phyloP scores from a whole-genome alignment of 2,888 invertebrate species.

The Mactromeris polynyma region DNA sequence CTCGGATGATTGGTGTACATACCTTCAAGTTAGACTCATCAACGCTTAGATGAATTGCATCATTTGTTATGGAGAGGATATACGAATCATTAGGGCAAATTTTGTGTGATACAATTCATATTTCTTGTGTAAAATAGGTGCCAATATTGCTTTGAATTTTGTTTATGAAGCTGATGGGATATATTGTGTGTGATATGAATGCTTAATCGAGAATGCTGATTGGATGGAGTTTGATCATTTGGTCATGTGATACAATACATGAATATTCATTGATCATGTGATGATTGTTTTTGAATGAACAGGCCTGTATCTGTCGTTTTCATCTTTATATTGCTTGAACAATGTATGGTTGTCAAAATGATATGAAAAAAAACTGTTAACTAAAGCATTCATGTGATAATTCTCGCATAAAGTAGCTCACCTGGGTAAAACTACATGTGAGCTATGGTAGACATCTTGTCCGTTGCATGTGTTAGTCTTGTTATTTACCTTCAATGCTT shows the following conservation, averaged over 20 bases:
- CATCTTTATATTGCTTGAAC: slow-evolving; percentile 20
- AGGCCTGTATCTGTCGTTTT: slow-evolving; percentile 19
- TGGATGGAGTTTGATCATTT: slow-evolving; percentile 40
- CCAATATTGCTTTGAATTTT: slow-evolving; percentile 46
- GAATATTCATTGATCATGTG: slow-evolving; percentile 60
- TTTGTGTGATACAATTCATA: slow-evolving; percentile 47
- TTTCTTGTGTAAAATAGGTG: slow-evolving; percentile 47
- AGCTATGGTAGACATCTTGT: not conserved
- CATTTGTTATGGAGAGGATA: not conserved
- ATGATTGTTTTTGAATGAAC: slow-evolving; percentile 41
- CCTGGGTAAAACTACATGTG: not conserved
- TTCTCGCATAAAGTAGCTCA: not conserved
- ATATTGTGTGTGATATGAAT: slow-evolving; percentile 57
- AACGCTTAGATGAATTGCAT: not conserved
- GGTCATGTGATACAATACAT: slow-evolving; percentile 63
- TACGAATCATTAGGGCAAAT: slow-evolving; percentile 48
- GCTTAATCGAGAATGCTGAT: slow-evolving; percentile 43
- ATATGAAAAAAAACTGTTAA: slow-evolving; percentile 14
- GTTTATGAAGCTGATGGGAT: slow-evolving; percentile 33
- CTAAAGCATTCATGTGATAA: slow-evolving; percentile 22
- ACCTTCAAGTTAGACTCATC: not conserved
- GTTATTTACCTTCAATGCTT: not conserved
- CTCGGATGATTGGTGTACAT: slow-evolving; percentile 10
- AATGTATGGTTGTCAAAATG: slow-evolving; percentile 18
- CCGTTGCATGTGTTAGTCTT: not conserved